phyloP scores from a whole-genome alignment of 1,140 invertebrate genomes.

The Holcopasites calliopsidis region DNA sequence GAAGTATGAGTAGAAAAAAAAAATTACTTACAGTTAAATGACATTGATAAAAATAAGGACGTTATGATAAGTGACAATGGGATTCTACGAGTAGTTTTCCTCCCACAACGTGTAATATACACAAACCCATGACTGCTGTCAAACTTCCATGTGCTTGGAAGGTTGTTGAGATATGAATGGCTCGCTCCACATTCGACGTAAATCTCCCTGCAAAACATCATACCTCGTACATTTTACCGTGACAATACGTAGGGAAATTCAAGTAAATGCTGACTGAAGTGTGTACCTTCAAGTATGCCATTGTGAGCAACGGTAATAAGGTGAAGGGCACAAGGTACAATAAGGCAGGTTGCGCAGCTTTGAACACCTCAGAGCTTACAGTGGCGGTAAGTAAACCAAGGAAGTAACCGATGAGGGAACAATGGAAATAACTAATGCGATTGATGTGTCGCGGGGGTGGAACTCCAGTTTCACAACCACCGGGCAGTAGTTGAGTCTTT shows the following conservation, averaged over 20 bases:
- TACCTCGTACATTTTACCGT: neutral
- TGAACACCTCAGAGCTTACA: constrained; percentile 97
- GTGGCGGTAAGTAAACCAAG: constrained; percentile 97
- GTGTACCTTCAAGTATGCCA: constrained; percentile 99
- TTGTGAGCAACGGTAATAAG: constrained; percentile 95
- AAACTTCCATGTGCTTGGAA: constrained; percentile 88
- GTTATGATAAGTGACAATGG: constrained; percentile 55
- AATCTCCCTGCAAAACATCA: constrained; percentile 88
- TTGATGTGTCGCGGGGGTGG: constrained; percentile 87
- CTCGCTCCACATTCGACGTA: constrained; percentile 98
- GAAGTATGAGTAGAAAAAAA: constrained; percentile 49
- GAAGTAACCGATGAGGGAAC: constrained; percentile 98
- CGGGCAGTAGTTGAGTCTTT: constrained; percentile 88
- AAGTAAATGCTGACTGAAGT: no score
- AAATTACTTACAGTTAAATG: constrained; percentile 69
- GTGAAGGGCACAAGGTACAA: constrained; percentile 98
- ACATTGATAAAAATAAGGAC: constrained; percentile 61
- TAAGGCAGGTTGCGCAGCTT: constrained; percentile 97
- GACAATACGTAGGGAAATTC: neutral
- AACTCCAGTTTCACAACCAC: constrained; percentile 87
- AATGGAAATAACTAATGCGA: constrained; percentile 95
- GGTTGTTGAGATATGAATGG: constrained; percentile 92
- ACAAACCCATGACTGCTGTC: constrained; percentile 74
- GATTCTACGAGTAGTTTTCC: constrained; percentile 53
- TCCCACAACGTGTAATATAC: constrained; percentile 60